These are phyloP conservation scores for Crambe crambe DNA, from an alignment of 37 sponge, comb jelly and placozoan genomes.

Conservation along the genomic window DNA sequence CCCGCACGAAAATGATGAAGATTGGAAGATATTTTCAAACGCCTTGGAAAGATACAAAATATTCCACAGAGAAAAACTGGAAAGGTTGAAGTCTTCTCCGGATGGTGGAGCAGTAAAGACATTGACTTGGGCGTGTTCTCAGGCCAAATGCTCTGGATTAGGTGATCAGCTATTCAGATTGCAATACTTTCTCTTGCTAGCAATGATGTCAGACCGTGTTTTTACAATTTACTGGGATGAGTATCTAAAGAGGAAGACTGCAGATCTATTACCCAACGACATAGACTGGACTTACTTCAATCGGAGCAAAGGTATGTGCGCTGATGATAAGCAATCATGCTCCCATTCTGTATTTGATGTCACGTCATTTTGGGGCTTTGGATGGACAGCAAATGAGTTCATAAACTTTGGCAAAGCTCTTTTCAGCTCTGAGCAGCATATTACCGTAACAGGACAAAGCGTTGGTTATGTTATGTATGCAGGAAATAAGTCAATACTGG, in stretches of 20 bases:
- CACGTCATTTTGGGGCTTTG: conserved; percentile 17
- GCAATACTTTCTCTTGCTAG: conserved; percentile 22
- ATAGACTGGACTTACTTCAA: conserved; percentile 26
- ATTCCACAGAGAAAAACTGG: conserved; percentile 10
- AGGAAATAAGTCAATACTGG: neutral
- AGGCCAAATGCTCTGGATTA: conserved; percentile 24
- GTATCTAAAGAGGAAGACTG: neutral
- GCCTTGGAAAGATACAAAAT: conserved; percentile 15
- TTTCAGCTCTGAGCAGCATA: conserved; percentile 1
- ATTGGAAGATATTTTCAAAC: conserved; percentile 8
- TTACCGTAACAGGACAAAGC: conserved; percentile 2
- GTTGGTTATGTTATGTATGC: neutral
- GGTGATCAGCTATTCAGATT: conserved; percentile 49
- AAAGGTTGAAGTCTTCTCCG: neutral
- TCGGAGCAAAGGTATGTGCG: conserved; percentile 2
- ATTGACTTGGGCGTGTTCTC: conserved; percentile 39
- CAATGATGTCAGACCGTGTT: conserved; percentile 39
- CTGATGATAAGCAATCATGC: neutral
- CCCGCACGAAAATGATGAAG: neutral
- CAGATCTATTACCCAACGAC: conserved; percentile 23
- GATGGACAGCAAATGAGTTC: conserved; percentile 22
- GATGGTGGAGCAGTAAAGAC: conserved; percentile 11
- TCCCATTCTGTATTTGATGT: neutral
- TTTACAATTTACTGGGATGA: conserved; percentile 49
- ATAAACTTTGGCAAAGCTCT: conserved; percentile 9